Conservation (phyloP, 1,140 invertebrate species). For the Tenebrio molitor region DNA sequence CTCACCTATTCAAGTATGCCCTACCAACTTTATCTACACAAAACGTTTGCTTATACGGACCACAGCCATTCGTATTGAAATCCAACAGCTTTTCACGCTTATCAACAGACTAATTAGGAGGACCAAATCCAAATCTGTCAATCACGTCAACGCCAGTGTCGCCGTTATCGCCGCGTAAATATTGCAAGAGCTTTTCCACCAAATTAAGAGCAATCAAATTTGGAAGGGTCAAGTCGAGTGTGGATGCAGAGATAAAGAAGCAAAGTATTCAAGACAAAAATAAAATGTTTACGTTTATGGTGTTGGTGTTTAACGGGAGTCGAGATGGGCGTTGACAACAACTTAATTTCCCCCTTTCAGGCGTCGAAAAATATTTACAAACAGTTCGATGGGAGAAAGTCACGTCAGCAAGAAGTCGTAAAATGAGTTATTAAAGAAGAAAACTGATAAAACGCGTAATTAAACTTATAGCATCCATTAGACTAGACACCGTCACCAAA, state of each 20-base stretch:
- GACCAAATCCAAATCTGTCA: too few relatives aligned
- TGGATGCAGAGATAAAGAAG: too few relatives aligned
- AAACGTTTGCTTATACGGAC: conserved; percentile 30
- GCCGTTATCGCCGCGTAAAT: too few relatives aligned
- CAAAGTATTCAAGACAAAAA: too few relatives aligned
- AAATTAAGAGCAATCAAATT: too few relatives aligned
- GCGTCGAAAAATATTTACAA: conserved; percentile 19
- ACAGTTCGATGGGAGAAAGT: conserved; percentile 22
- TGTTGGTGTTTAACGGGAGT: not conserved
- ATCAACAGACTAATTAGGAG: too few relatives aligned
- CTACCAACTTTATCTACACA: conserved; percentile 40
- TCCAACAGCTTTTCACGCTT: too few relatives aligned
- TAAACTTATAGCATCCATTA: conserved; percentile 37
- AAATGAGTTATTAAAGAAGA: conserved; percentile 35
- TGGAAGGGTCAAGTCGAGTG: too few relatives aligned
- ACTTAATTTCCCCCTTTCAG: conserved; percentile 5
- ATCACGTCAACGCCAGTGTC: too few relatives aligned
- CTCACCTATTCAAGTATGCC: conserved; percentile 50
- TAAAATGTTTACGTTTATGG: too few relatives aligned
- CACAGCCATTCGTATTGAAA: conserved; percentile 14
- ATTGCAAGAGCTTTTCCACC: too few relatives aligned
- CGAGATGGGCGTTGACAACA: not conserved
- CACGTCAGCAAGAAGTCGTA: conserved; percentile 36
- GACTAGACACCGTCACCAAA: conserved; percentile 31
- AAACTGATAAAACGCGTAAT: conserved; percentile 36